These are phyloP conservation scores for Darevskia nairensis DNA, from an alignment of 2,797 vertebrate species.

Conservation along the genomic window DNA sequence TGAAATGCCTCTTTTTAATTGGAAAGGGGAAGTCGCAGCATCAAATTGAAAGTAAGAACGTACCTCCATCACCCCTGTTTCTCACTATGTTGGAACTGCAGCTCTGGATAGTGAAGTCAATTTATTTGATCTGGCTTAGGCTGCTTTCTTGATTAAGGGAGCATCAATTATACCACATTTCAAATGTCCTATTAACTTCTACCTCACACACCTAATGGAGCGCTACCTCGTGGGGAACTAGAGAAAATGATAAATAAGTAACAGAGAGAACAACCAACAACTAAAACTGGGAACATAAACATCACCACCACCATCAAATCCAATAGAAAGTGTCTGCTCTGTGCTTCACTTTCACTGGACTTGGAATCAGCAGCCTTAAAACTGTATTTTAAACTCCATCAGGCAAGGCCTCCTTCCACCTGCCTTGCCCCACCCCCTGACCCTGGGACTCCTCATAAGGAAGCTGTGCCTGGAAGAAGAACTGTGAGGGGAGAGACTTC, in stretches of 20 bases:
- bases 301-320: too few relatives aligned
- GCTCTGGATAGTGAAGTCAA: background rate
- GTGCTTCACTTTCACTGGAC: background rate
- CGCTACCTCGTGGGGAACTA: background rate
- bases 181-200: background rate
- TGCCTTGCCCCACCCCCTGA: too few relatives aligned
- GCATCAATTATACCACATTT: background rate
- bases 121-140: background rate
- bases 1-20: too few relatives aligned
- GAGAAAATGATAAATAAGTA: background rate
- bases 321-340: background rate
- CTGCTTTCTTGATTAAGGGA: background rate
- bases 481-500: too few relatives aligned
- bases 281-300: background rate
- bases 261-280: background rate
- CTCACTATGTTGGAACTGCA: background rate
- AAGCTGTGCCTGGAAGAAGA: too few relatives aligned
- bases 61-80: background rate
- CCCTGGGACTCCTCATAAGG: too few relatives aligned
- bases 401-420: too few relatives aligned
- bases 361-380: constrained; percentile 12
- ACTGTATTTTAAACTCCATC: too few relatives aligned
- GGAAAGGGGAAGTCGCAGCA: background rate
- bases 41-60: background rate
- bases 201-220: background rate